Percentiles rank a stretch among this genome's conserved stretches.
Conservation (phyloP, 2,113 vertebrate species). For the Apteryx mantelli region DNA sequence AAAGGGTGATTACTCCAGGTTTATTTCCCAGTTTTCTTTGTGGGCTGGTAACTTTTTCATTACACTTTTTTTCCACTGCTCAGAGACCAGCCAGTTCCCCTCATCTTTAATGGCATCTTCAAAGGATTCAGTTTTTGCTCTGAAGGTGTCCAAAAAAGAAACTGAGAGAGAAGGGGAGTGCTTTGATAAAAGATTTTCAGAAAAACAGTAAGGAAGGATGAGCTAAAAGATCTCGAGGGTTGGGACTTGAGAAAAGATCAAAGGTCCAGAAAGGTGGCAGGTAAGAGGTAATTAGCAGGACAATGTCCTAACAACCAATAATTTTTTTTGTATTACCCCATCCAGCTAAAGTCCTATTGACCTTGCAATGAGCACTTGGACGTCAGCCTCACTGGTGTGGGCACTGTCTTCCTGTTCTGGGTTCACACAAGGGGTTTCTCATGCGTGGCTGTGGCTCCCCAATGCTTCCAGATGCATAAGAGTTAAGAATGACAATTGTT, state of each 20-base stretch:
- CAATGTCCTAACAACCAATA: not conserved
- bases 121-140: not conserved
- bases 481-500: not conserved
- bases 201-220: not conserved
- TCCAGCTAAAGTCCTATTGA: not conserved
- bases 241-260: not conserved
- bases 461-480: not conserved
- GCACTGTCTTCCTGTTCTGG: not conserved
- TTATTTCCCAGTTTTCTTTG: not conserved
- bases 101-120: not conserved
- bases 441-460: not conserved
- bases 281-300: not conserved
- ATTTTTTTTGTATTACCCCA: not conserved
- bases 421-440: not conserved
- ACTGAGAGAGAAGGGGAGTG: not conserved
- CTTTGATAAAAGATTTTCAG: not conserved
- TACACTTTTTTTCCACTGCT: not conserved
- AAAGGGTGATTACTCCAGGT: not conserved
- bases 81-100: not conserved
- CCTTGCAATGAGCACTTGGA: not conserved
- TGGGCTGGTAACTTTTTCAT: not conserved
- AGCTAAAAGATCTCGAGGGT: not conserved
- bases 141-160: not conserved
- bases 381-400: not conserved
- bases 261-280: not conserved